Evolutionary conservation across 2,888 invertebrate genomes (phyloP).

Genomic region (Lomographa bimaculata): DNA sequence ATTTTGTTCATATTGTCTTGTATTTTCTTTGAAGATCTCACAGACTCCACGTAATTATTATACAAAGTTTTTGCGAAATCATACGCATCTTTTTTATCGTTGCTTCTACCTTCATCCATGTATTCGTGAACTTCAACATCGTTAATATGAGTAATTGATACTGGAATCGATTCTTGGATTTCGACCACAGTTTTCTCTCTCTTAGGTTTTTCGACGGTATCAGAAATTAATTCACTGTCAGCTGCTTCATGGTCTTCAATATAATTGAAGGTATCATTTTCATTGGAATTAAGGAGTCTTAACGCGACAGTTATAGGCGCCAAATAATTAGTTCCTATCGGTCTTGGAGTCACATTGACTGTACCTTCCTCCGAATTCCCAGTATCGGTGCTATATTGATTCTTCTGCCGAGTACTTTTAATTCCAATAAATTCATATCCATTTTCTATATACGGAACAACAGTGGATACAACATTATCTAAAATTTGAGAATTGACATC

Average conservation of each 20-base stretch:
- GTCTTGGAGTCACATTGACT: slow-evolving; percentile 81
- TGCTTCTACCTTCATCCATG: slow-evolving; percentile 66
- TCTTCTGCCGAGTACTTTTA: slow-evolving; percentile 53
- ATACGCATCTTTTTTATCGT: slow-evolving; percentile 51
- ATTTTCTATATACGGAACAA: slow-evolving; percentile 68
- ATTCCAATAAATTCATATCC: slow-evolving; percentile 73
- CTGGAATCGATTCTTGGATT: slow-evolving; percentile 85
- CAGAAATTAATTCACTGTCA: slow-evolving; percentile 65
- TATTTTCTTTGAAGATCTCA: slow-evolving; percentile 65
- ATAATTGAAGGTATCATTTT: slow-evolving; percentile 61
- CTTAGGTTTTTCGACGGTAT: slow-evolving; percentile 63
- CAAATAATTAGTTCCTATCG: slow-evolving; percentile 80
- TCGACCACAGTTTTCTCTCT: slow-evolving; percentile 83
- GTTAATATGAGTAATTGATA: slow-evolving; percentile 77
- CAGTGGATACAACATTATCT: slow-evolving; percentile 70
- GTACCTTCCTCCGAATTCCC: slow-evolving; percentile 38
- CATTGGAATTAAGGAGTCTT: slow-evolving; percentile 66
- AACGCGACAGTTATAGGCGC: slow-evolving; percentile 85
- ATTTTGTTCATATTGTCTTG: slow-evolving; percentile 59
- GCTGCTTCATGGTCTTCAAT: slow-evolving; percentile 67
- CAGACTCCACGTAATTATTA: slow-evolving; percentile 59
- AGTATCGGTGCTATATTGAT: slow-evolving; percentile 25
- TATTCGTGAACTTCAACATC: slow-evolving; percentile 74
- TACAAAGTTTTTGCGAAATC: slow-evolving; percentile 57
- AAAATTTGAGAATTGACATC: slow-evolving; percentile 62